These are phyloP conservation scores for Xanthorhoe designata DNA, from an alignment of 2,888 invertebrate species.

Conservation along the genomic window DNA sequence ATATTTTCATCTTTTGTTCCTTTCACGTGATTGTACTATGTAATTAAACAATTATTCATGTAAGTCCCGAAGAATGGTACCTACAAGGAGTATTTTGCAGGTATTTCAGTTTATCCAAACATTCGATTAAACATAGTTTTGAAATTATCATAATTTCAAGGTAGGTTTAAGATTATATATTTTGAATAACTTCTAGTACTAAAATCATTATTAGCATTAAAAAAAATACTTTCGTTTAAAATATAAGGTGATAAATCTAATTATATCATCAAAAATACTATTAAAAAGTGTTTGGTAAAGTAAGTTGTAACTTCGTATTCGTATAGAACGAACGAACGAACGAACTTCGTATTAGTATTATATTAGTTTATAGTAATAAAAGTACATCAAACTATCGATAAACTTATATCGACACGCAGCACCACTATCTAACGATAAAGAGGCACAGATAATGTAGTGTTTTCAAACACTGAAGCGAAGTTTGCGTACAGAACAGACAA, in stretches of 20 bases:
- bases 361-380: no score
- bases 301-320: no score
- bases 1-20: constrained; percentile 52
- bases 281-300: no score
- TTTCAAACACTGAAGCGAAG: constrained; percentile 82
- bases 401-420: constrained; percentile 45
- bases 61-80: constrained; percentile 16
- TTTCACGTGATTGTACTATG: constrained; percentile 24
- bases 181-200: no score
- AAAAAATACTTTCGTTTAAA: no score
- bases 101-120: neutral
- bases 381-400: constrained; percentile 26
- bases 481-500: constrained; percentile 82
- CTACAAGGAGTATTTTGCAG: neutral
- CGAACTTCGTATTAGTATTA: no score
- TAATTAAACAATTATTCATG: constrained; percentile 36
- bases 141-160: neutral
- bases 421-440: constrained; percentile 67
- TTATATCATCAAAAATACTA: no score
- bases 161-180: neutral
- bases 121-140: neutral
- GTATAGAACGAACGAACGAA: no score
- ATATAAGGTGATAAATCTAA: no score
- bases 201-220: no score
- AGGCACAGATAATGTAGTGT: constrained; percentile 80